Conservation (phyloP, 64 coral and sea anemone genomes). For the Astreopora myriophthalma region DNA sequence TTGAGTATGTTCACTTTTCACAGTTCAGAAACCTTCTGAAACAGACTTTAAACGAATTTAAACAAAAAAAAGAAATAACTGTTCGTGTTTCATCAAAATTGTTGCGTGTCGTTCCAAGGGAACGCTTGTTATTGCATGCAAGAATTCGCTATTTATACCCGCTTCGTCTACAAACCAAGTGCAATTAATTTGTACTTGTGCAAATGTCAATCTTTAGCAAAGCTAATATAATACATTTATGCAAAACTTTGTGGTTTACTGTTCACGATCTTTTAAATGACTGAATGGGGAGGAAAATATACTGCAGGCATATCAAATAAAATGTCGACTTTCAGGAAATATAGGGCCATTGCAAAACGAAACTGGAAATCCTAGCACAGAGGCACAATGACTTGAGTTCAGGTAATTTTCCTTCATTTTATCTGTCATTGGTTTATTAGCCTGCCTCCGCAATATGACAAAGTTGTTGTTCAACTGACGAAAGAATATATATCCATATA, state of each 20-base stretch:
- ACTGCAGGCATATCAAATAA: background rate
- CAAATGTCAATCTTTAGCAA: background rate
- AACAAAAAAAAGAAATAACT: background rate
- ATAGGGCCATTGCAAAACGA: too few species aligned
- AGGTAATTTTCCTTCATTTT: background rate
- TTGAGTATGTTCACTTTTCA: background rate
- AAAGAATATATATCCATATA: conserved; percentile 29
- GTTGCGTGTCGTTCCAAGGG: conserved; percentile 12
- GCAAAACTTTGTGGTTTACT: background rate
- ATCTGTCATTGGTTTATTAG: background rate
- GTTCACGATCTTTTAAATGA: background rate
- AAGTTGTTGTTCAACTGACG: conserved; percentile 18
- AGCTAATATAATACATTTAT: conserved; percentile 24
- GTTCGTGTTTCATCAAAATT: background rate
- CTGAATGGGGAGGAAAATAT: background rate
- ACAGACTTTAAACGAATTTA: background rate
- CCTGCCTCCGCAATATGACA: background rate
- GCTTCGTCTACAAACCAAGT: background rate
- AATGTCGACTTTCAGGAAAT: too few species aligned
- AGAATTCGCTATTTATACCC: conserved; percentile 30
- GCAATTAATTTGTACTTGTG: conserved; percentile 18
- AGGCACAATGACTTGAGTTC: background rate
- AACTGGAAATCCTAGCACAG: background rate
- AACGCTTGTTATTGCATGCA: background rate
- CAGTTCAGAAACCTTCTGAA: background rate